These are phyloP conservation scores for Trilocha varians DNA, from an alignment of 2,888 invertebrate genomes.

Conservation along the genomic window DNA sequence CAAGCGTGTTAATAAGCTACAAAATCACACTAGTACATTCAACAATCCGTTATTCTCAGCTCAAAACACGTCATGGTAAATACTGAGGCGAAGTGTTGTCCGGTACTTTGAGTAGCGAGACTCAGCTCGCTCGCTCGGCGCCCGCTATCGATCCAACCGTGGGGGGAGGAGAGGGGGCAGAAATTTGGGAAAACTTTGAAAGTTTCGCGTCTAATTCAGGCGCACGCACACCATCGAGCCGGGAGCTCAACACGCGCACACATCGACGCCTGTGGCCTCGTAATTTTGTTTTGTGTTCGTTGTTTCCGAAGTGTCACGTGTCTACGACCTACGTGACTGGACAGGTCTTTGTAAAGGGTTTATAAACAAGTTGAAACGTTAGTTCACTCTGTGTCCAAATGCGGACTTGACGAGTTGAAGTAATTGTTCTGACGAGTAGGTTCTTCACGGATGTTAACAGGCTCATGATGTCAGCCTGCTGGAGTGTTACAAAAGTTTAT, in stretches of 20 bases:
- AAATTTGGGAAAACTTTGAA: constrained; percentile 75
- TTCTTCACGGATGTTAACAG: not conserved
- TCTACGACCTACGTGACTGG: constrained; percentile 50
- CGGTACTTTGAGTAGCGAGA: constrained; percentile 62
- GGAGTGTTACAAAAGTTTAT: not conserved
- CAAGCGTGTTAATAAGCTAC: constrained; percentile 13
- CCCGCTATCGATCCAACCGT: constrained; percentile 60
- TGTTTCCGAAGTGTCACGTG: constrained; percentile 62
- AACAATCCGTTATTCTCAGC: constrained; percentile 37
- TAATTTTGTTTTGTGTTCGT: constrained; percentile 63
- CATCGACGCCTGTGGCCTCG: constrained; percentile 37
- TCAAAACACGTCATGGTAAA: constrained; percentile 55
- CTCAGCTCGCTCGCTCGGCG: constrained; percentile 52
- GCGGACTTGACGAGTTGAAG: not conserved
- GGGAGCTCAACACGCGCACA: constrained; percentile 48
- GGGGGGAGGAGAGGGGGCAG: constrained; percentile 50
- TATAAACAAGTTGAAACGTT: constrained; percentile 12
- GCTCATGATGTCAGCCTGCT: not conserved
- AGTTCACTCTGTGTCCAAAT: not conserved
- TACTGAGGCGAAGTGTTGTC: constrained; percentile 59
- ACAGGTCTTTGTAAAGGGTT: constrained; percentile 36
- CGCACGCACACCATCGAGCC: constrained; percentile 63
- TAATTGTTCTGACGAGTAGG: not conserved
- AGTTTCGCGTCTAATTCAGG: constrained; percentile 74
- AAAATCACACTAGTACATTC: constrained; percentile 32